Percentiles rank a stretch among this genome's conserved stretches.
phyloP scores from a whole-genome alignment of 2,888 invertebrate genomes.

The Pteria penguin region DNA sequence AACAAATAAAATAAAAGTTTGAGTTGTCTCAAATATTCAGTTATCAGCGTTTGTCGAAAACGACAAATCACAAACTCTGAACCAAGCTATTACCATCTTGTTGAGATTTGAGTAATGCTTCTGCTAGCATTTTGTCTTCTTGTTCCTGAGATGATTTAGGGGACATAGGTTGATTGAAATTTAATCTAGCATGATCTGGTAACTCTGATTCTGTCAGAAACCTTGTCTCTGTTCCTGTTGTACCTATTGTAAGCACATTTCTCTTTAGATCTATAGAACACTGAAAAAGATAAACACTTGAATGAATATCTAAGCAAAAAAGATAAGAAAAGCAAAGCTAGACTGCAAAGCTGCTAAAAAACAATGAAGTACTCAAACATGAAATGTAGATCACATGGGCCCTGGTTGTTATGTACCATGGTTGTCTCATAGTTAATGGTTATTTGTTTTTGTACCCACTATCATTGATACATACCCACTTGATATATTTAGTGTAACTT shows the following conservation, averaged over 20 bases:
- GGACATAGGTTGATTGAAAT: constrained; percentile 48
- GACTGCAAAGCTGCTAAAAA: too few relatives aligned
- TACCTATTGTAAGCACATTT: constrained; percentile 94
- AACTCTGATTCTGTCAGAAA: constrained; percentile 91
- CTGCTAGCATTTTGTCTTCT: constrained; percentile 76
- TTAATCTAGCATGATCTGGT: constrained; percentile 90
- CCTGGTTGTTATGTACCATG: too few relatives aligned
- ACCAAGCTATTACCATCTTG: constrained; percentile 65
- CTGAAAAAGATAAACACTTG: too few relatives aligned
- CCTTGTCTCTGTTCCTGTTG: constrained; percentile 93
- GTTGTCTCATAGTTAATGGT: too few relatives aligned
- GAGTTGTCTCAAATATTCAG: neutral
- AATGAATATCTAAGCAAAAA: neutral
- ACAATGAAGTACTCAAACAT: too few relatives aligned
- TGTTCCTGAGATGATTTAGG: constrained; percentile 39
- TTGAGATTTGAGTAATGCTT: constrained; percentile 76
- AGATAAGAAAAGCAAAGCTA: too few relatives aligned
- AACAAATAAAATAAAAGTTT: too few relatives aligned
- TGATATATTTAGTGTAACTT: too few relatives aligned
- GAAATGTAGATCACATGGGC: too few relatives aligned
- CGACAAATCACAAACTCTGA: neutral
- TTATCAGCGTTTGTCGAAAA: neutral
- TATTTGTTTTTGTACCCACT: too few relatives aligned
- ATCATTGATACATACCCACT: too few relatives aligned
- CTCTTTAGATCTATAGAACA: constrained; percentile 84